Evolutionary conservation across 2,797 vertebrate genomes (phyloP).

Genomic region (Crenuchus spilurus): DNA sequence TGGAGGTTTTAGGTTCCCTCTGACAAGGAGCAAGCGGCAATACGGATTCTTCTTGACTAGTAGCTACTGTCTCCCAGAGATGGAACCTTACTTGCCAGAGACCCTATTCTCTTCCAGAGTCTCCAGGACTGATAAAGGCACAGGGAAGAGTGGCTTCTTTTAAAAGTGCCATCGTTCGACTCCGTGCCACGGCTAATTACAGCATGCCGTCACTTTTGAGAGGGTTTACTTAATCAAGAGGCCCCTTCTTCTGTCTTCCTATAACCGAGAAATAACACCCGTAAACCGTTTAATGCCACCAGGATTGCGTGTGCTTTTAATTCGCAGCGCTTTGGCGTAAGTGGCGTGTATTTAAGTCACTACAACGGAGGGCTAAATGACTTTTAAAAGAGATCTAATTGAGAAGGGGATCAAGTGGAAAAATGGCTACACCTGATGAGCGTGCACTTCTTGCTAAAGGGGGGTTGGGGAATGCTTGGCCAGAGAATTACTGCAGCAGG

Average conservation of each 20-base stretch:
- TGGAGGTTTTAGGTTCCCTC: conserved; percentile 84
- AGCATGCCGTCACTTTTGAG: conserved; percentile 80
- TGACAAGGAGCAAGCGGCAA: conserved; percentile 82
- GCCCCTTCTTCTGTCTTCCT: conserved; percentile 73
- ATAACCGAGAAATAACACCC: conserved; percentile 81
- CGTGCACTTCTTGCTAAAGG: conserved; percentile 66
- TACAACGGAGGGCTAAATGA: conserved; percentile 70
- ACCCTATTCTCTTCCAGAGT: conserved; percentile 80
- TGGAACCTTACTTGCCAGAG: conserved; percentile 78
- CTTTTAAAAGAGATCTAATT: conserved; percentile 83
- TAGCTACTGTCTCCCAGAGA: conserved; percentile 73
- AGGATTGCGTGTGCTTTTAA: conserved; percentile 77
- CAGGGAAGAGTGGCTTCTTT: conserved; percentile 83
- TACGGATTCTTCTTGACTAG: conserved; percentile 81
- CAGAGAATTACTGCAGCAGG: conserved; percentile 64
- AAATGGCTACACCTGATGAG: conserved; percentile 81
- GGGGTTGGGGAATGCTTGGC: conserved; percentile 66
- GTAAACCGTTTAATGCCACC: conserved; percentile 83
- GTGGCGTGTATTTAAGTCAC: conserved; percentile 82
- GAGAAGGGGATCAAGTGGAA: conserved; percentile 73
- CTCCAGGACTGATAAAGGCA: conserved; percentile 79
- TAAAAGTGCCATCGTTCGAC: conserved; percentile 77
- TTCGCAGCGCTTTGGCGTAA: conserved; percentile 75
- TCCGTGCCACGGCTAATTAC: conserved; percentile 81
- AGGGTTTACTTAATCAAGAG: conserved; percentile 85